Base-by-base conservation (phyloP, 2,888 invertebrate genomes). In the Patella pellucida region DNA sequence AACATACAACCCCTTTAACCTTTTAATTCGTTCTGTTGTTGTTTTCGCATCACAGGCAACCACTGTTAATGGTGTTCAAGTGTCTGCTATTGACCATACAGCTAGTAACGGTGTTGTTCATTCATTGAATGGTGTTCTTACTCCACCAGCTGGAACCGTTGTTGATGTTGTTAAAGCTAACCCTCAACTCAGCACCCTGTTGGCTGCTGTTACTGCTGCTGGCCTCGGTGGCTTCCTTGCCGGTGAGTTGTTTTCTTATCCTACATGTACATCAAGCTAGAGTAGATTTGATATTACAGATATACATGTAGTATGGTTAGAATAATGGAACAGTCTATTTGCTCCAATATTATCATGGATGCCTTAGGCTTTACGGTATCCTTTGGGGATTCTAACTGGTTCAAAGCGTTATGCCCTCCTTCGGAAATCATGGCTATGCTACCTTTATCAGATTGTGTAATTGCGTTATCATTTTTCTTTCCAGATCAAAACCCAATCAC, bases 401-500 rank as follows among this genome's bases (percentile, higher is more conserved):
- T 70, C 7, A 41, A 23, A 14, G 1, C 50, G 5, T 41, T 9
- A n/a, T 50, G 15, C 14, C 5, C 1, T 19, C 12, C 50, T 52
- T 71, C 4, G 15, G 52, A 4, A n/a, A n/a, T 14, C 56, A 54
- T n/a, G 27, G 23, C 2, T 54, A 14, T 0, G 7, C 27, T 15
- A 15, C 67, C 16, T 67, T 68, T 67, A 23, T 0, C 50, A 19
- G 14, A 2, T 23, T 16, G 19, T 23, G 52, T 71, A 7, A 4
- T 23, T 27, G 14, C 16, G 31, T n/a, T 68, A 51, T 52, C n/a
- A 5, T 31, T 70, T n/a, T 31, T 56, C 15, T 70, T 75, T 75
- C 15, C 75, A 71, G 70, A 71, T 23, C 75, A 75, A 71, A 68
- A n/a, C 74, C 89, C 91, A 31, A 91, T 94, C 89, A 94, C 95